Percentiles rank a stretch among this genome's conserved stretches.
Conservation (phyloP, 2,888 invertebrate genomes). For the Melanargia galathea region DNA sequence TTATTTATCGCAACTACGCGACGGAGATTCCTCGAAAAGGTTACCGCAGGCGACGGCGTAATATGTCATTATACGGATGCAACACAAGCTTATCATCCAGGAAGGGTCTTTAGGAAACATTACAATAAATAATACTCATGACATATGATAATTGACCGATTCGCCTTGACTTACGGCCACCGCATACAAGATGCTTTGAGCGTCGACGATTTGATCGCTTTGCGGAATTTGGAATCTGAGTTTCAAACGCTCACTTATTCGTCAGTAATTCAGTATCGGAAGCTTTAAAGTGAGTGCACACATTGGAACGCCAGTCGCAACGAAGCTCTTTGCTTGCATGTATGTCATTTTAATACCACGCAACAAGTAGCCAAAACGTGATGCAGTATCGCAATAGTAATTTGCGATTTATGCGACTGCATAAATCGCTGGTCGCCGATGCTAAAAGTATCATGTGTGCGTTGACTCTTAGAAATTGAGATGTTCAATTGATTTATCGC, state of each 20-base stretch:
- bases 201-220: not conserved
- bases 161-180: constrained; percentile 40
- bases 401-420: too few relatives aligned
- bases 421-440: not conserved
- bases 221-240: not conserved
- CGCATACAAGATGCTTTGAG: not conserved
- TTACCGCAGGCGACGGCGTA: constrained; percentile 14
- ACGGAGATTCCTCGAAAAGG: constrained; percentile 15
- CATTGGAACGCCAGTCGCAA: too few relatives aligned
- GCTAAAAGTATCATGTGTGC: not conserved
- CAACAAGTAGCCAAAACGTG: not conserved
- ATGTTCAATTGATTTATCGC: constrained; percentile 38
- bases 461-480: constrained; percentile 34
- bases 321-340: too few relatives aligned
- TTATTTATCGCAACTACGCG: not conserved
- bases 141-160: constrained; percentile 39
- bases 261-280: not conserved
- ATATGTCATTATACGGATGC: constrained; percentile 32
- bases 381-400: not conserved
- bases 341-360: too few relatives aligned
- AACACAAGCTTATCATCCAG: constrained; percentile 24
- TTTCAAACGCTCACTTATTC: not conserved
- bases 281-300: not conserved
- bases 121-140: constrained; percentile 33
- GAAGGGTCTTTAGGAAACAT: constrained; percentile 36